phyloP scores from a whole-genome alignment of 64 coral and sea anemone species.

The Pachyseris speciosa region DNA sequence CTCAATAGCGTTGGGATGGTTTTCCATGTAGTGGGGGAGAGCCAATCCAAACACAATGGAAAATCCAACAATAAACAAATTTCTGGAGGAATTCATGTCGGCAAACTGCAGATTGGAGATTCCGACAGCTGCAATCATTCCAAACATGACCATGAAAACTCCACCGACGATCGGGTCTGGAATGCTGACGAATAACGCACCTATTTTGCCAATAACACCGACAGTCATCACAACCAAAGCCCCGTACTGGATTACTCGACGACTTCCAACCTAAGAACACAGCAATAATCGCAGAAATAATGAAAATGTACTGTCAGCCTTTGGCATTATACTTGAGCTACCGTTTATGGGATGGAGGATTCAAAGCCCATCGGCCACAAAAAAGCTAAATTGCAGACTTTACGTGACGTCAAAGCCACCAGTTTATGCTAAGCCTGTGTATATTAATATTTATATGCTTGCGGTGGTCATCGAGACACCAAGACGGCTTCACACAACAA shows the following conservation, averaged over 20 bases:
- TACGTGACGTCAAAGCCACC: too few relatives aligned
- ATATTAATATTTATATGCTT: too few relatives aligned
- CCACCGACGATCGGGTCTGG: slow-evolving; percentile 74
- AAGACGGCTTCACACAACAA: too few relatives aligned
- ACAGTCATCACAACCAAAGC: slow-evolving; percentile 39
- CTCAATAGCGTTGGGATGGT: slow-evolving; percentile 23
- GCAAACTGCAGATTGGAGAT: slow-evolving; percentile 70
- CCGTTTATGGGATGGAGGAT: too few relatives aligned
- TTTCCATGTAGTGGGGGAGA: slow-evolving; percentile 51
- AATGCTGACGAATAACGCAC: slow-evolving; percentile 59
- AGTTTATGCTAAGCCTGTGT: too few relatives aligned
- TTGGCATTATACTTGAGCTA: too few relatives aligned
- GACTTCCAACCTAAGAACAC: slow-evolving; percentile 57
- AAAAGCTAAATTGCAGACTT: too few relatives aligned
- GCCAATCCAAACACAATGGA: slow-evolving; percentile 58
- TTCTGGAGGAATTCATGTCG: slow-evolving; percentile 61
- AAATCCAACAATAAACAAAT: slow-evolving; percentile 61
- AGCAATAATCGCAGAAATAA: background rate
- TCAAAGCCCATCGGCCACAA: too few relatives aligned
- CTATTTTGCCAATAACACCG: slow-evolving; percentile 60
- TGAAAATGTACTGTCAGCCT: too few relatives aligned
- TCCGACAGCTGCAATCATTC: slow-evolving; percentile 53
- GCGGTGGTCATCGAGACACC: too few relatives aligned
- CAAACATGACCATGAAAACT: slow-evolving; percentile 70
- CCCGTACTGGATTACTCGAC: slow-evolving; percentile 55